A percentile compares a stretch with the other conserved stretches of the same genome.
Evolutionary conservation across 2,797 vertebrate genomes (phyloP).

Genomic region (Scolopax bukidnonensis): DNA sequence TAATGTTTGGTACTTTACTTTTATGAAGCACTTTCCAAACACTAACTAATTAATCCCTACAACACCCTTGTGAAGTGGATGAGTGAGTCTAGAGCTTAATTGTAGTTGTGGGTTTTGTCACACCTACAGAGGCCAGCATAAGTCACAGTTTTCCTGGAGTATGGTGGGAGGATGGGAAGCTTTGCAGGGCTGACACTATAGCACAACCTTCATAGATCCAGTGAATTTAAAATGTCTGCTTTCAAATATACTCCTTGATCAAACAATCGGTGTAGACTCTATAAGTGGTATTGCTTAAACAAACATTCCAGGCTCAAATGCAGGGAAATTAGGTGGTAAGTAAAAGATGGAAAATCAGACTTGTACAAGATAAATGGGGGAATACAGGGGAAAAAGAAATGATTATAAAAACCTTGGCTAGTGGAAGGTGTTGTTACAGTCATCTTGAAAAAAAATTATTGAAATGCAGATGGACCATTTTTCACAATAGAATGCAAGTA

Average conservation of each 20-base stretch:
- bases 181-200: neutral
- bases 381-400: neutral
- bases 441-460: neutral
- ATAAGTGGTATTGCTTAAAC: neutral
- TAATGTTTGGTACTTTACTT: conserved; percentile 22
- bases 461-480: neutral
- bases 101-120: neutral
- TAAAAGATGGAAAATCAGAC: neutral
- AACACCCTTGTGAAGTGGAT: neutral
- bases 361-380: neutral
- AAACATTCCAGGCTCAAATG: neutral
- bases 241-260: neutral
- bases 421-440: neutral
- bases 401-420: neutral
- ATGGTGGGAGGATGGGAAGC: neutral
- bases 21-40: conserved; percentile 34
- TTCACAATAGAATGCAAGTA: neutral
- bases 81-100: neutral
- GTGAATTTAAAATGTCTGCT: neutral
- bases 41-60: conserved; percentile 13
- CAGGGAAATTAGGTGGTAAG: neutral
- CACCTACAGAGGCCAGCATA: neutral
- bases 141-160: neutral
- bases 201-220: neutral
- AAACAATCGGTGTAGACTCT: neutral